These are phyloP conservation scores for Morinoia aosen DNA, from an alignment of 2,888 invertebrate genomes.

Conservation along the genomic window DNA sequence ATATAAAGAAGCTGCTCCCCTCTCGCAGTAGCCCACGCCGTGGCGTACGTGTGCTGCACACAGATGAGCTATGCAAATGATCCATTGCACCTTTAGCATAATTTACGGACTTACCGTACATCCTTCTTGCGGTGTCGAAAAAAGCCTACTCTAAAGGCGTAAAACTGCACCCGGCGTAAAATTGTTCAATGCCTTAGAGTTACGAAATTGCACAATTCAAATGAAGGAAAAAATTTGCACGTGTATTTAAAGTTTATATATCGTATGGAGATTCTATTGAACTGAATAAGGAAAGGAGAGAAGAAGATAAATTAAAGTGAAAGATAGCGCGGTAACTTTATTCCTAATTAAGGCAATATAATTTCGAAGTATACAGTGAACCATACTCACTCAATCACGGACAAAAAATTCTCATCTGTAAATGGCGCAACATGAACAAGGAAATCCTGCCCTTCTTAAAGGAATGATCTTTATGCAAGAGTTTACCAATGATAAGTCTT, in stretches of 20 bases:
- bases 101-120: not conserved
- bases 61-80: not conserved
- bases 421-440: too few species aligned
- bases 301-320: not conserved
- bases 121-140: not conserved
- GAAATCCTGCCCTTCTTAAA: too few species aligned
- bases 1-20: not conserved
- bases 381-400: too few species aligned
- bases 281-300: not conserved
- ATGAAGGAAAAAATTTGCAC: not conserved
- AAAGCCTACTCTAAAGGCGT: not conserved
- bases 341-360: too few species aligned
- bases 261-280: not conserved
- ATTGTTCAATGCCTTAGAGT: too few species aligned
- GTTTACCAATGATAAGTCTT: too few species aligned
- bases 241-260: not conserved
- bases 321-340: not conserved
- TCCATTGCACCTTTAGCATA: not conserved
- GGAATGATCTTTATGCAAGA: too few species aligned
- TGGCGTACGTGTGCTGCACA: conserved; percentile 4
- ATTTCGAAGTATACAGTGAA: too few species aligned
- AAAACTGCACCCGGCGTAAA: not conserved
- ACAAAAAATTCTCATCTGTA: too few species aligned
- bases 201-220: not conserved
- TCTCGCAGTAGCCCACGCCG: not conserved